Percentiles rank a stretch among this genome's conserved stretches.
Conservation (phyloP, 2,888 invertebrate genomes). For the Aspidapion aeneum region DNA sequence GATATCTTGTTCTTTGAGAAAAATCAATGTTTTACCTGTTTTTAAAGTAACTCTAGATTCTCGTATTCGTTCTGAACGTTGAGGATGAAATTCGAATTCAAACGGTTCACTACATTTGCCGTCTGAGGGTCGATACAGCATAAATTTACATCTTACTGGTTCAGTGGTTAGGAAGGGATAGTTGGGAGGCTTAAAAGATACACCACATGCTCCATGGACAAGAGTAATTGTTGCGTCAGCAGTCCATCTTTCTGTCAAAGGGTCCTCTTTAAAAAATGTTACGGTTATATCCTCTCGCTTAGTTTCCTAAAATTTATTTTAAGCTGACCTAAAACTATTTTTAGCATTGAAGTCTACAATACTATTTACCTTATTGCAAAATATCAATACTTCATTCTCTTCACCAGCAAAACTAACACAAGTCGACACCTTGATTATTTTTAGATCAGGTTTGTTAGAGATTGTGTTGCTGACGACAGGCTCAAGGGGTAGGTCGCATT, state of each 20-base stretch:
- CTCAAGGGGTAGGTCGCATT: background rate
- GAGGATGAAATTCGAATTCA: background rate
- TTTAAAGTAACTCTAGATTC: too few relatives aligned
- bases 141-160: background rate
- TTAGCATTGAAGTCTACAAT: background rate
- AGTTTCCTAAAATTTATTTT: background rate
- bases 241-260: background rate
- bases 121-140: background rate
- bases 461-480: background rate
- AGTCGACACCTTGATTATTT: background rate
- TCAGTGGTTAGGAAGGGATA: background rate
- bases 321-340: background rate
- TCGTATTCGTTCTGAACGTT: too few relatives aligned
- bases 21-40: too few relatives aligned
- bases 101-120: background rate
- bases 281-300: background rate
- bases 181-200: background rate
- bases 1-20: too few relatives aligned
- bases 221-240: background rate
- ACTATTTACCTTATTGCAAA: background rate
- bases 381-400: background rate
- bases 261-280: background rate
- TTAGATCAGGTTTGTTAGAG: background rate
- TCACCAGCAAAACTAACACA: background rate
- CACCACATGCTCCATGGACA: background rate